Percentiles rank a stretch among this genome's conserved stretches.
Conservation (phyloP, 2,113 vertebrate genomes). For the Lophotis ruficrista region DNA sequence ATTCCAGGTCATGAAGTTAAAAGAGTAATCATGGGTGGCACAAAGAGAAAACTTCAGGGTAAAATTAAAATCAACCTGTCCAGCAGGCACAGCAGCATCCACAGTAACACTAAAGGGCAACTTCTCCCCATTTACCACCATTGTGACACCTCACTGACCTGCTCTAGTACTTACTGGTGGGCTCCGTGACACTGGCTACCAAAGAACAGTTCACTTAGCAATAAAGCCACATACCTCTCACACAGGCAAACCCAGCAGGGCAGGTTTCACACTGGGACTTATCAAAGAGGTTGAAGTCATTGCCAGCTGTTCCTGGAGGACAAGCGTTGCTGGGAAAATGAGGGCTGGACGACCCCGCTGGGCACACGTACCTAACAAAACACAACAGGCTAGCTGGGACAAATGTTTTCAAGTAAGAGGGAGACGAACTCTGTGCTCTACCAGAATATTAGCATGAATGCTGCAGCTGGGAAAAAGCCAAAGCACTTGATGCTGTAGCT, state of each 20-base stretch:
- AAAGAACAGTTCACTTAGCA: not conserved
- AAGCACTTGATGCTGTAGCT: not conserved
- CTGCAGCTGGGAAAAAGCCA: not conserved
- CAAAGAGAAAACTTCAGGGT: not conserved
- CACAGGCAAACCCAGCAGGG: conserved; percentile 80
- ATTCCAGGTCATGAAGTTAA: not conserved
- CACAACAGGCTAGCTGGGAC: not conserved
- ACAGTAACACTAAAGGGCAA: not conserved
- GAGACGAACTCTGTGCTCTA: not conserved
- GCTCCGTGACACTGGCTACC: not conserved
- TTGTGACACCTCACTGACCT: not conserved
- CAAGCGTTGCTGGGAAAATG: conserved; percentile 78
- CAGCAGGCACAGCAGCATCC: not conserved
- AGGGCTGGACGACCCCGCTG: conserved; percentile 81
- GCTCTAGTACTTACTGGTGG: not conserved
- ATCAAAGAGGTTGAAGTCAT: conserved; percentile 78
- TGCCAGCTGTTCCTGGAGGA: conserved; percentile 81
- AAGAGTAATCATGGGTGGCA: not conserved
- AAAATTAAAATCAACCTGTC: not conserved
- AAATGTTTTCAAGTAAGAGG: too few species aligned
- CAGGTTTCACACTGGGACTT: conserved; percentile 85
- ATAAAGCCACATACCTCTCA: conserved; percentile 71
- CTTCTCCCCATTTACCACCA: accelerated
- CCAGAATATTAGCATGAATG: not conserved
- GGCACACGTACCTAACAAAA: conserved; percentile 79